phyloP scores from a whole-genome alignment of 2,888 invertebrate genomes.

The Polydrusus tereticollis region DNA sequence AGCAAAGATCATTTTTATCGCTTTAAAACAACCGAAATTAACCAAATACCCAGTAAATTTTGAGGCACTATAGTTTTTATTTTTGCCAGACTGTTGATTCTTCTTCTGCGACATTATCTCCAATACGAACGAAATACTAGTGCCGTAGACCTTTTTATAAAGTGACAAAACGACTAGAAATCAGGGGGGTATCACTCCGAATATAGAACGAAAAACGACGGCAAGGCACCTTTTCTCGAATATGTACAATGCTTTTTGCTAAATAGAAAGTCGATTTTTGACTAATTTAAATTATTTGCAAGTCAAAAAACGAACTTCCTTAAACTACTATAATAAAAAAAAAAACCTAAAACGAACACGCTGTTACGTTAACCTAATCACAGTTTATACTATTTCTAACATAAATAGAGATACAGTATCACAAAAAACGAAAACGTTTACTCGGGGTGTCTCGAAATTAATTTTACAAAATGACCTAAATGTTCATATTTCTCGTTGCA shows the following conservation, averaged over 20 bases:
- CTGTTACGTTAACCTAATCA: slow-evolving; percentile 35
- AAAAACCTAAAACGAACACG: slow-evolving; percentile 9
- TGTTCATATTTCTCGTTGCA: too few relatives aligned
- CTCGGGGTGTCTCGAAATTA: not conserved
- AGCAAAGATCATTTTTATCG: too few relatives aligned
- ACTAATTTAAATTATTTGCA: not conserved
- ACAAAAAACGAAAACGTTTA: slow-evolving; percentile 29
- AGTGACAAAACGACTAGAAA: slow-evolving; percentile 30
- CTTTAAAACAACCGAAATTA: too few relatives aligned
- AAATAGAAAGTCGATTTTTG: slow-evolving; percentile 5
- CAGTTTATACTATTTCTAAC: slow-evolving; percentile 35
- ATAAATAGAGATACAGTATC: slow-evolving; percentile 34
- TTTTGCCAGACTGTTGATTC: not conserved
- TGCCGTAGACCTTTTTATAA: slow-evolving; percentile 21
- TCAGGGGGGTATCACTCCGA: slow-evolving; percentile 25
- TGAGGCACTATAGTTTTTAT: too few relatives aligned
- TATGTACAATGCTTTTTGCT: slow-evolving; percentile 31
- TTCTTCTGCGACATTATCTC: not conserved
- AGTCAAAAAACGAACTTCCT: slow-evolving; percentile 2
- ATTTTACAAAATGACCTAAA: too few relatives aligned
- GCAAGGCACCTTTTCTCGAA: slow-evolving; percentile 36
- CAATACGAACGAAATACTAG: slow-evolving; percentile 13
- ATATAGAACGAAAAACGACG: slow-evolving; percentile 10
- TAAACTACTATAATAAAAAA: slow-evolving; percentile 13
- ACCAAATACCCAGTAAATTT: too few relatives aligned